Evolutionary conservation across 2,888 invertebrate genomes (phyloP), one percentile per base, ranked within the genome.

Genomic region (Sarcophaga subvicina): DNA sequence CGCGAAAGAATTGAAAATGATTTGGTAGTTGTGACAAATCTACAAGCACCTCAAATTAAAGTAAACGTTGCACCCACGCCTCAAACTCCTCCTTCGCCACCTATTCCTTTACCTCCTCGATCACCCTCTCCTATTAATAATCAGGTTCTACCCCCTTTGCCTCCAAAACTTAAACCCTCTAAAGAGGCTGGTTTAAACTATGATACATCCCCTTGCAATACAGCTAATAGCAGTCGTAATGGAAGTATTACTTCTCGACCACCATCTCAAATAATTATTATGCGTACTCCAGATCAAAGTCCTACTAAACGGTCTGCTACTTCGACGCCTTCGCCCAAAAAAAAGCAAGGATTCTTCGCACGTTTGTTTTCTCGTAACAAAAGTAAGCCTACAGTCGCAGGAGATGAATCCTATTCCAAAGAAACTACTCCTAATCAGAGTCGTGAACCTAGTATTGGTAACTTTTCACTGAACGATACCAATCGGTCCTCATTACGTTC

Each of bases 131-230:
- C 92, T 0, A 90, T 89, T 27, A 94, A 95, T 54, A 94, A 95
- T 71, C 95, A 95, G 84, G 94, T 95, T 88, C 94, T 96, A 47
- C 97, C 97, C 0, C 97, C 97, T 0, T 91, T 97, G 80, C 97
- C 97, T 0, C 98, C 98, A 0, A 98, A 97, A 91, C 95, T 97
- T 8, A 89, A 83, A 63, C 59, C 80, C 10, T 87, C 86, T 20
- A 80, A 84, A 63, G 88, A 89, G 47, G 45, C 64, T 27, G 20
- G 69, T 14, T 11, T 20, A 49, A 79, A 71, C 25, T 62, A 22
- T 25, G 45, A 77, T 77, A 62, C 80, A 2, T 89, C 89, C 22
- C 89, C 88, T n/a, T 79, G 54, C n/a, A 27, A 73, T 27, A 75
- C 70, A 4, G 70, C 64, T 49, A 90, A 88, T 45, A 90, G 89